phyloP scores from a whole-genome alignment of 2,888 invertebrate species.

The Eledona agricola region DNA sequence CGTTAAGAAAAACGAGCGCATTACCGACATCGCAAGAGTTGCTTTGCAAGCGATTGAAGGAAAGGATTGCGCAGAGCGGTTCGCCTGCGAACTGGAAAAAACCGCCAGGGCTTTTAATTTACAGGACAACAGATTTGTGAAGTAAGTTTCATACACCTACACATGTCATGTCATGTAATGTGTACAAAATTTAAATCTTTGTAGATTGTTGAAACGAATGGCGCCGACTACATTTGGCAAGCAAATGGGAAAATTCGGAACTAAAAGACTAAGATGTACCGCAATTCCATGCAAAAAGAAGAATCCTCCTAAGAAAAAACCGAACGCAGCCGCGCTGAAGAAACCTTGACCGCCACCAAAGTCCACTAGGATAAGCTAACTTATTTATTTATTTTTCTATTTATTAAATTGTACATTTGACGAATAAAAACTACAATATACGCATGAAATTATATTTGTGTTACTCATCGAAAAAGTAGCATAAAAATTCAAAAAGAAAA shows the following conservation, averaged over 20 bases:
- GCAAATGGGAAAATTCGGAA: constrained; percentile 55
- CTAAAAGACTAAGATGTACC: constrained; percentile 57
- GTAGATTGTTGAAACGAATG: constrained; percentile 56
- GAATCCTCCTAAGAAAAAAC: constrained; percentile 38
- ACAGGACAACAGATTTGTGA: constrained; percentile 59
- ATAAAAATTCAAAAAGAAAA: constrained; percentile 51
- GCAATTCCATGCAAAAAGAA: constrained; percentile 58
- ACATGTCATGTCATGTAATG: no score
- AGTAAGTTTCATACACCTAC: constrained; percentile 57
- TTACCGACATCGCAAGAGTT: constrained; percentile 59
- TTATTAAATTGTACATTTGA: constrained; percentile 37
- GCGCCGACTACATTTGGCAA: constrained; percentile 55
- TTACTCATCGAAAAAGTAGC: constrained; percentile 53
- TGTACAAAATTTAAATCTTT: constrained; percentile 37
- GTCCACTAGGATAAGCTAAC: constrained; percentile 47
- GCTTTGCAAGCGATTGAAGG: constrained; percentile 63
- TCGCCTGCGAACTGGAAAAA: constrained; percentile 63
- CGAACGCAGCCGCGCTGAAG: constrained; percentile 43
- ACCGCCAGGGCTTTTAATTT: constrained; percentile 58
- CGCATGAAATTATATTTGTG: constrained; percentile 50
- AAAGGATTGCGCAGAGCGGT: constrained; percentile 62
- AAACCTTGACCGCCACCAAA: constrained; percentile 50
- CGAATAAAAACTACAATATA: constrained; percentile 27
- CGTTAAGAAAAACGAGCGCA: constrained; percentile 53
- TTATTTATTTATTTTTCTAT: constrained; percentile 51